Conservation (phyloP, 2,797 vertebrate genomes). For the Carcharodon carcharias region DNA sequence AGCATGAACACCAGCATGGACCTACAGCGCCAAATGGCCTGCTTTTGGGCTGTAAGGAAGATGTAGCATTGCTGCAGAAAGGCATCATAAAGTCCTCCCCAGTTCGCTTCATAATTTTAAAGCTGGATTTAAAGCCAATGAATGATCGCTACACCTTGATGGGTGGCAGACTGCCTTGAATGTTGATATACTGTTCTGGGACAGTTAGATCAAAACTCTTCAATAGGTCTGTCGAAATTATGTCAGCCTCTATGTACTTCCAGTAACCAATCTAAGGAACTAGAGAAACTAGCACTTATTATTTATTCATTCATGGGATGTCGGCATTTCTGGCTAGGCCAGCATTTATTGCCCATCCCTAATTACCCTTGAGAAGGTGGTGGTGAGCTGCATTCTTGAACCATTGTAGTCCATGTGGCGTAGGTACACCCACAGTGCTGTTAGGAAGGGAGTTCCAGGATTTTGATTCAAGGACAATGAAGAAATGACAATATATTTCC, state of each 20-base stretch:
- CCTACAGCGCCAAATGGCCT: not conserved
- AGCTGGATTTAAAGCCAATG: not conserved
- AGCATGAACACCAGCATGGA: not conserved
- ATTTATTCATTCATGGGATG: too few relatives aligned
- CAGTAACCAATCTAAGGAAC: not conserved
- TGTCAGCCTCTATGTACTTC: not conserved
- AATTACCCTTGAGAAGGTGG: too few relatives aligned
- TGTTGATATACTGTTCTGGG: not conserved
- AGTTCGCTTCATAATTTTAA: not conserved
- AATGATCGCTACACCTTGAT: not conserved
- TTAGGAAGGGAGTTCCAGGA: too few relatives aligned
- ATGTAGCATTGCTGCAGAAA: not conserved
- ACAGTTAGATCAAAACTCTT: not conserved
- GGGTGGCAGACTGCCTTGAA: not conserved
- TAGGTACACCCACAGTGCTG: too few relatives aligned
- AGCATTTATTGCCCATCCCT: too few relatives aligned
- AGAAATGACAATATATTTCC: too few relatives aligned
- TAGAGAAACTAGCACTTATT: not conserved
- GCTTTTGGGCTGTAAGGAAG: not conserved
- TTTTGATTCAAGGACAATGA: too few relatives aligned
- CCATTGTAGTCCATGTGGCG: too few relatives aligned
- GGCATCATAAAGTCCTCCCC: not conserved
- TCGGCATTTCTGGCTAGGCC: too few relatives aligned
- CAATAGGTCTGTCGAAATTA: not conserved
- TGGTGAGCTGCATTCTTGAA: too few relatives aligned